Percentiles rank a stretch among this genome's conserved stretches.
phyloP scores from a whole-genome alignment of 2,797 vertebrate species.

The Aphelocoma californica region DNA sequence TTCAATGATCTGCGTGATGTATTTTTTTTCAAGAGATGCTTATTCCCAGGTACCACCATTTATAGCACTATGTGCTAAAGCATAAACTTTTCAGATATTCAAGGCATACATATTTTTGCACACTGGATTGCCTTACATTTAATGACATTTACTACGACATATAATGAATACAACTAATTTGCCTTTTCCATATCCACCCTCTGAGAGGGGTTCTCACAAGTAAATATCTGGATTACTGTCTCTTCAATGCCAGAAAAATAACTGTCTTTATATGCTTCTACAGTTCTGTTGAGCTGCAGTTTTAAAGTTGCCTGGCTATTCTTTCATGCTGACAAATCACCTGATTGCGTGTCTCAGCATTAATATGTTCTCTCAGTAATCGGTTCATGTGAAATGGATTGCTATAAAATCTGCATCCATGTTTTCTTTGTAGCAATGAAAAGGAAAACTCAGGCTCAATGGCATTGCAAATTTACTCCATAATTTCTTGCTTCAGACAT shows the following conservation, averaged over 20 bases:
- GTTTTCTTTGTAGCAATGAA: not conserved
- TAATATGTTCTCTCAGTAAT: not conserved
- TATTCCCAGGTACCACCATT: not conserved
- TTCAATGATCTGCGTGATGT: accelerated
- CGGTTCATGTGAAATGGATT: not conserved
- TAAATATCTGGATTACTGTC: not conserved
- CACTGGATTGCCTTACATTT: not conserved
- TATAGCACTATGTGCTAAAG: not conserved
- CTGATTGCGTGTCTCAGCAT: not conserved
- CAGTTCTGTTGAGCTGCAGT: not conserved
- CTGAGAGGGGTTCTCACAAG: not conserved
- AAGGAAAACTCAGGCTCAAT: not conserved
- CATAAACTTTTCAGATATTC: not conserved
- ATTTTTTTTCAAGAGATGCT: not conserved
- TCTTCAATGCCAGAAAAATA: not conserved
- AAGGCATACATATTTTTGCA: not conserved
- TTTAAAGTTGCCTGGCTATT: not conserved
- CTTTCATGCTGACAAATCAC: not conserved
- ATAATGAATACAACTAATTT: not conserved
- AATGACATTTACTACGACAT: not conserved
- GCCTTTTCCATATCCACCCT: not conserved
- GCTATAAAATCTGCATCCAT: not conserved
- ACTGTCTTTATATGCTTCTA: not conserved
- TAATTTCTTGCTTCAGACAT: not conserved
- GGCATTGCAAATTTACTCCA: not conserved